Evolutionary conservation across 2,888 invertebrate genomes (phyloP), one percentile per base, ranked within the genome.

Genomic region (Deroplatys truncata): DNA sequence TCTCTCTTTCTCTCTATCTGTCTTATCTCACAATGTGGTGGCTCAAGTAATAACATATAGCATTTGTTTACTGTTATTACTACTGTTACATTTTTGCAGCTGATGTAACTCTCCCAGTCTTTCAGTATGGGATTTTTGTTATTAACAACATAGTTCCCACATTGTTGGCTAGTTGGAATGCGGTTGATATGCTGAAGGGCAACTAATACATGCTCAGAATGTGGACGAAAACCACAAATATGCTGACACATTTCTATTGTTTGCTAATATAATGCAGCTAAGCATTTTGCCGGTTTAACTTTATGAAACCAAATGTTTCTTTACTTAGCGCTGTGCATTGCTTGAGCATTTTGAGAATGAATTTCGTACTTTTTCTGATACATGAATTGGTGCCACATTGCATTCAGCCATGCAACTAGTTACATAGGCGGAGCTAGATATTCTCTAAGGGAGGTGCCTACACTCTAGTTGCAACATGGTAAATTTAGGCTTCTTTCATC

Each of bases 91-190:
- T 87, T 87, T 72, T 91, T 90, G 89, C 89, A 89, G 89, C 91
- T 87, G 87, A 87, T 87, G 87, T 35, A 87, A 87, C n/a, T 87
- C 90, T 90, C 90, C 91, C 91, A 90, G 89, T 90, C 90, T 90
- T 90, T 89, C 88, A 90, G 89, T 90, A 90, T 90, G 85, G 82
- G 87, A 49, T 85, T 85, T 89, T 89, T 88, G 72, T 89, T 72
- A 83, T 89, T 89, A 86, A 86, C 86, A 83, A 35, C 28, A 82
- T 87, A 87, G 87, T 82, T 87, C 82, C 87, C 87, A 87, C 56
- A 72, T 72, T 72, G 56, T 83, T 35, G 35, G 20, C 87, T 87
- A 87, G 87, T 87, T 82, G 82, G 29, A 31, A 13, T 15, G 35
- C 56, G 56, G 56, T 72, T n/a, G 29, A 87, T 35, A 87, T 83